Conservation (phyloP, 2,113 vertebrate genomes). For the Egretta garzetta region DNA sequence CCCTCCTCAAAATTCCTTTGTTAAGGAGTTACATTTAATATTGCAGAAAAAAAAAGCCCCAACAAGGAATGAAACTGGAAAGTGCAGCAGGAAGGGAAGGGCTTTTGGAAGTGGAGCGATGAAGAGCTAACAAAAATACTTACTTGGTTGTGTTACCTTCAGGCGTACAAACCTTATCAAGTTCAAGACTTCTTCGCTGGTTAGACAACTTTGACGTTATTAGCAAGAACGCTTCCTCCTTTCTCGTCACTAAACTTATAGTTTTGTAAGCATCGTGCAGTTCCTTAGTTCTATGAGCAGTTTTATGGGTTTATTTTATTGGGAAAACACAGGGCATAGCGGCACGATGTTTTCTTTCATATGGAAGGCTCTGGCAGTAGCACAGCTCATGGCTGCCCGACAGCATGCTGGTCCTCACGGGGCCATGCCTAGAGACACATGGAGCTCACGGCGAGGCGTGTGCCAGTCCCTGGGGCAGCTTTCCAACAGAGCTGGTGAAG, state of each 20-base stretch:
- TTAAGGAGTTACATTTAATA: neutral
- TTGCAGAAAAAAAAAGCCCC: neutral
- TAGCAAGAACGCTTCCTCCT: neutral
- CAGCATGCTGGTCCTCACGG: neutral
- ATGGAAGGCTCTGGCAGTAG: neutral
- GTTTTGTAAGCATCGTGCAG: fast-evolving
- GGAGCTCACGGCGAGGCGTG: fast-evolving
- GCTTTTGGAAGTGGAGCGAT: neutral
- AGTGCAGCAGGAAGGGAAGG: neutral
- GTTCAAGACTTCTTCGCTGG: neutral
- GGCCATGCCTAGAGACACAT: fast-evolving
- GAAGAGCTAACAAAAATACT: neutral
- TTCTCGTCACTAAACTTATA: fast-evolving
- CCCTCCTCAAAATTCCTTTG: slow-evolving; percentile 6
- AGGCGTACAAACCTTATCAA: fast-evolving
- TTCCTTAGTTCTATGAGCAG: neutral
- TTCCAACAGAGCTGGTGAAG: neutral
- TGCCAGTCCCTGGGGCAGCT: neutral
- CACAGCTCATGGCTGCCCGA: fast-evolving
- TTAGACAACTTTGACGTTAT: neutral
- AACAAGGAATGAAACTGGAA: neutral
- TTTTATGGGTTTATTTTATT: neutral
- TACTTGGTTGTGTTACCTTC: neutral
- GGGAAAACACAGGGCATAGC: neutral
- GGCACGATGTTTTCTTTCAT: neutral